A percentile compares a stretch with the other conserved stretches of the same genome.
Conservation (phyloP, 2,113 vertebrate genomes). For the Lynx canadensis region DNA sequence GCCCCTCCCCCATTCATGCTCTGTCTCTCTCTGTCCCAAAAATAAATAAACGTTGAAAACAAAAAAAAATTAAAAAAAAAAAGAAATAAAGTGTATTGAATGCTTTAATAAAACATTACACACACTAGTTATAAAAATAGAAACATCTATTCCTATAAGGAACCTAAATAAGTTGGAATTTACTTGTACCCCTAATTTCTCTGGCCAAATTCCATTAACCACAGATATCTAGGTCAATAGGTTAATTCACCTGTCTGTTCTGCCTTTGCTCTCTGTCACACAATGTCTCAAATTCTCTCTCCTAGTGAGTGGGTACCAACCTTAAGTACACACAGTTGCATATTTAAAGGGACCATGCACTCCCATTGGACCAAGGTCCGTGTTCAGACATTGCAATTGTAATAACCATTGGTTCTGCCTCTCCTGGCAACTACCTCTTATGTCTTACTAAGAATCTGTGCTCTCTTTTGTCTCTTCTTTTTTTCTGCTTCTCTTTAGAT, state of each 20-base stretch:
- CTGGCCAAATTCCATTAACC: not conserved
- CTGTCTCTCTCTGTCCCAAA: no score
- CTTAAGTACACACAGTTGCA: not conserved
- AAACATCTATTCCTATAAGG: not conserved
- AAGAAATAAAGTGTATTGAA: not conserved
- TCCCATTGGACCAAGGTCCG: not conserved
- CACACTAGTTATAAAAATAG: not conserved
- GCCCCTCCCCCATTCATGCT: no score
- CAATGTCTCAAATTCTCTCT: not conserved
- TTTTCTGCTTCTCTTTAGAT: not conserved
- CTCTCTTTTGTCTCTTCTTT: not conserved
- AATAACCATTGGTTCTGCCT: not conserved
- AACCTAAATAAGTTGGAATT: constrained; percentile 13
- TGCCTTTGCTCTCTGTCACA: not conserved
- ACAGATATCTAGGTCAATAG: not conserved
- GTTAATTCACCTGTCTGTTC: not conserved
- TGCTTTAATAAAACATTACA: constrained; percentile 13
- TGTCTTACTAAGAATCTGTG: not conserved
- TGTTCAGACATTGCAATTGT: not conserved
- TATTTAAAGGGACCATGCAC: not conserved
- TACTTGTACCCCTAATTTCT: not conserved
- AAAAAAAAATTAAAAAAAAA: no score
- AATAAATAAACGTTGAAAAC: no score
- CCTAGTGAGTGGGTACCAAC: not conserved
- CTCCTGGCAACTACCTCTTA: not conserved